phyloP scores from a whole-genome alignment of 1,140 invertebrate species.

The Drosophila nigrodunni region DNA sequence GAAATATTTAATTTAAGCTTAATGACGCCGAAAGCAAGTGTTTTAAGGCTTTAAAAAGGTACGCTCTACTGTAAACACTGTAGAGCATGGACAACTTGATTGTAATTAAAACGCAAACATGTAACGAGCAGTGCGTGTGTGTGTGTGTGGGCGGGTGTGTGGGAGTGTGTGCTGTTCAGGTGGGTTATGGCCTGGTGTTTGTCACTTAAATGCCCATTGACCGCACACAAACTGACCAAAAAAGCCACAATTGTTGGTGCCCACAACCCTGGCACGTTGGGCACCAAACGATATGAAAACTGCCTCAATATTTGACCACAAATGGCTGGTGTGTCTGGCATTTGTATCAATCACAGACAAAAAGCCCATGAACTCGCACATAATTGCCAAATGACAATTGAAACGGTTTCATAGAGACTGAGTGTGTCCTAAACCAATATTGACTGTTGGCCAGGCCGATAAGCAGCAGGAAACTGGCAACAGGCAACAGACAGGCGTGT shows the following conservation, averaged over 20 bases:
- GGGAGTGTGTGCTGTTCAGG: background rate
- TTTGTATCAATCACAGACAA: conserved; percentile 76
- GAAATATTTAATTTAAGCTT: conserved; percentile 83
- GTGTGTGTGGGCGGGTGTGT: too few relatives aligned
- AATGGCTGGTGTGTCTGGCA: conserved; percentile 50
- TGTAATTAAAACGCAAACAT: conserved; percentile 79
- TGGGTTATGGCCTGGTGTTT: conserved; percentile 48
- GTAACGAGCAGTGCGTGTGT: conserved; percentile 6
- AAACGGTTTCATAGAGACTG: conserved; percentile 39
- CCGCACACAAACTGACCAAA: conserved; percentile 64
- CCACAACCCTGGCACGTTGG: background rate
- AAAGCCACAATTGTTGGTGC: conserved; percentile 72
- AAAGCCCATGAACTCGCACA: conserved; percentile 36
- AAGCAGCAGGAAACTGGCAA: conserved; percentile 1
- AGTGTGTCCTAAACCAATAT: conserved; percentile 73
- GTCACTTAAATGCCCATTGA: conserved; percentile 68
- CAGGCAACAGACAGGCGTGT: conserved; percentile 51
- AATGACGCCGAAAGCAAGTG: conserved; percentile 74
- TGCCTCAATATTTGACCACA: conserved; percentile 65
- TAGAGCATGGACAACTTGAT: conserved; percentile 50
- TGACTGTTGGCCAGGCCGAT: conserved; percentile 38
- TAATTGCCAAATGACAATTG: conserved; percentile 78
- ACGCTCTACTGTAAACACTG: background rate
- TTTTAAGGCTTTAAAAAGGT: conserved; percentile 65
- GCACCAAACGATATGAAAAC: conserved; percentile 43